Percentiles rank a stretch among this genome's conserved stretches.
phyloP scores from a whole-genome alignment of 2,888 invertebrate genomes.

The Julus scandinavius region DNA sequence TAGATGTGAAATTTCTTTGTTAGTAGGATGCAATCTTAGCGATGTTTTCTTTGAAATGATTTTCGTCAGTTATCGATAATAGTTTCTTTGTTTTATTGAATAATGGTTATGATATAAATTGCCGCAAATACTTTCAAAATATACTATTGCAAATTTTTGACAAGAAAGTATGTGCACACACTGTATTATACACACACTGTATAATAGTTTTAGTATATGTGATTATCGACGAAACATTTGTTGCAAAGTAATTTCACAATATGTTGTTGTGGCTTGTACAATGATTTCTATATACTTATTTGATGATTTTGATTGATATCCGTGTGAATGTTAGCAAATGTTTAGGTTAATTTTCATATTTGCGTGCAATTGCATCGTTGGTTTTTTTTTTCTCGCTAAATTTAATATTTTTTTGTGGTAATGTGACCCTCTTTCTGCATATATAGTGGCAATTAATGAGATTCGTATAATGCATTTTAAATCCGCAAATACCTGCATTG shows the following conservation, averaged over 20 bases:
- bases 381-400: not conserved
- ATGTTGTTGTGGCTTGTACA: not conserved
- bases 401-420: slow-evolving; percentile 28
- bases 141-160: too few relatives aligned
- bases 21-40: not conserved
- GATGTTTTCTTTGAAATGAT: too few relatives aligned
- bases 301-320: not conserved
- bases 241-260: not conserved
- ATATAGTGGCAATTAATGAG: not conserved
- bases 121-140: too few relatives aligned
- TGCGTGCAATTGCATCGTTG: not conserved
- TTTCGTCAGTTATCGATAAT: too few relatives aligned
- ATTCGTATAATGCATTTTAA: not conserved
- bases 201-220: not conserved
- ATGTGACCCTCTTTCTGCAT: not conserved
- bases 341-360: slow-evolving; percentile 26
- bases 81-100: not conserved
- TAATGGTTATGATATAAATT: not conserved
- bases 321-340: slow-evolving; percentile 17
- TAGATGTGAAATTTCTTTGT: not conserved
- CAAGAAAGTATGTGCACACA: not conserved
- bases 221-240: not conserved
- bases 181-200: not conserved
- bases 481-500: slow-evolving; percentile 12
- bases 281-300: too few relatives aligned